Conservation (phyloP, 2,113 vertebrate genomes). For the Gymnobelideus leadbeateri region DNA sequence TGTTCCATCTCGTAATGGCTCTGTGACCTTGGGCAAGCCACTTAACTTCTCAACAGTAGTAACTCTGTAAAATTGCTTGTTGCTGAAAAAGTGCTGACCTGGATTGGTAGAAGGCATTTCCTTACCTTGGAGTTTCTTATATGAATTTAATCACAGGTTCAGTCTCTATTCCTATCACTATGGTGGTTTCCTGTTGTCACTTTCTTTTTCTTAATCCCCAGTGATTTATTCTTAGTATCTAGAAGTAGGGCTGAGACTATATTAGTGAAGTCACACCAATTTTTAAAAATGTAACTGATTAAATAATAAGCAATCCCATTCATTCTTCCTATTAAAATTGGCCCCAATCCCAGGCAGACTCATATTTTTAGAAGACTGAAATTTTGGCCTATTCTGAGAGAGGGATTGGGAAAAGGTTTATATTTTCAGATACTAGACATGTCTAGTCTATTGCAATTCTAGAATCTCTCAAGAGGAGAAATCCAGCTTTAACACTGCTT, state of each 20-base stretch:
- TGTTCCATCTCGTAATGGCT: background rate
- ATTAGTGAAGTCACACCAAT: conserved; percentile 23
- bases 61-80: background rate
- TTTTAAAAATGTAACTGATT: conserved; percentile 25
- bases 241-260: conserved; percentile 20
- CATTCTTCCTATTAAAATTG: conserved; percentile 46
- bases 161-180: background rate
- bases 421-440: conserved; percentile 18
- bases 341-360: conserved; percentile 36
- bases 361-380: conserved; percentile 54
- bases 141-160: background rate
- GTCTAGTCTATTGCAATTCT: background rate
- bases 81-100: background rate
- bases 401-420: conserved; percentile 47
- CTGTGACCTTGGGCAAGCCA: background rate
- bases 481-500: background rate
- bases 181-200: conserved; percentile 32
- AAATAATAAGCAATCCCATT: background rate
- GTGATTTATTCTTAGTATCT: conserved; percentile 6
- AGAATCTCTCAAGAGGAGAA: conserved; percentile 21
- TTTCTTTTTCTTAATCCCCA: background rate
- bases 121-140: background rate
- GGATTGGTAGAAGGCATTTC: background rate
- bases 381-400: conserved; percentile 52
- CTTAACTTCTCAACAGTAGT: background rate